Evolutionary conservation across 2,888 invertebrate species (phyloP).

Genomic region (Hylaea fasciaria): DNA sequence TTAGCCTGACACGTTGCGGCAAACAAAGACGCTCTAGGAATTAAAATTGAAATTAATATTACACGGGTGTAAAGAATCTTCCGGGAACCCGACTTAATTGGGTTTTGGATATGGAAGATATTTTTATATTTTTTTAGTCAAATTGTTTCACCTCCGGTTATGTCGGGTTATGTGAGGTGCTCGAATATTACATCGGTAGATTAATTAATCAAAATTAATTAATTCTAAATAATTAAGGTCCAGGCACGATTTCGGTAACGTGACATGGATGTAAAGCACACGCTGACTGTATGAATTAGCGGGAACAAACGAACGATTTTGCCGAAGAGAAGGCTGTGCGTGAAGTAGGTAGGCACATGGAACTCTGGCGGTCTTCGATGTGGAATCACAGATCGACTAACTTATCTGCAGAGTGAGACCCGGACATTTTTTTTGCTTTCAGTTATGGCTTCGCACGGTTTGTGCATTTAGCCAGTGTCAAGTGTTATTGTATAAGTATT

Average conservation of each 20-base stretch:
- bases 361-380: neutral
- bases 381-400: no score
- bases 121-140: slow-evolving; percentile 1
- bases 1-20: neutral
- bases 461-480: no score
- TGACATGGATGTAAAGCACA: neutral
- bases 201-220: slow-evolving; percentile 1
- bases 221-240: neutral
- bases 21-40: slow-evolving; percentile 7
- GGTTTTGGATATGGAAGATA: slow-evolving; percentile 3
- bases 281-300: neutral
- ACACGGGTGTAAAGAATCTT: slow-evolving; percentile 8
- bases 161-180: neutral
- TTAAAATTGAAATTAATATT: slow-evolving; percentile 12
- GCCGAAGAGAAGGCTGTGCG: neutral
- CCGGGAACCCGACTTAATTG: slow-evolving; percentile 10
- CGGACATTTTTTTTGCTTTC: no score
- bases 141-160: neutral
- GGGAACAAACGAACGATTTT: no score
- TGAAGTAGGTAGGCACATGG: neutral
- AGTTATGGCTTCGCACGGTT: no score
- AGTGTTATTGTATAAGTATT: no score
- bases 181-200: neutral
- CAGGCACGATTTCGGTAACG: neutral
- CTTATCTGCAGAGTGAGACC: no score